A percentile compares a stretch with the other conserved stretches of the same genome.
These are phyloP conservation scores for Epiblema foenella DNA, from an alignment of 2,888 invertebrate genomes.

Conservation along the genomic window DNA sequence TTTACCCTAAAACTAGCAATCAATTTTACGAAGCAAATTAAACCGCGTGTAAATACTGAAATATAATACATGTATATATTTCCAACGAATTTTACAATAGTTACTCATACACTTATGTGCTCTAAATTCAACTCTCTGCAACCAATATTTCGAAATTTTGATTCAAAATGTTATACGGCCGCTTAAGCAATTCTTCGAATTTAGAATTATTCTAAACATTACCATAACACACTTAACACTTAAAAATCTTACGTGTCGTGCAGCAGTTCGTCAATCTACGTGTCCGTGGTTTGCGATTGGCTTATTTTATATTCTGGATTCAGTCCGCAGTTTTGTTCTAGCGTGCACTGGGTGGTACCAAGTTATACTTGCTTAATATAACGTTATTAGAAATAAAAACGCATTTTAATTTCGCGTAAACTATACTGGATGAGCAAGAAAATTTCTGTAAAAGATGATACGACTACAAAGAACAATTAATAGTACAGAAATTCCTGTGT, in stretches of 20 bases:
- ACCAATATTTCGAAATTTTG: no score
- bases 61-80: no score
- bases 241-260: conserved; percentile 52
- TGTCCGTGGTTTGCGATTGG: conserved; percentile 50
- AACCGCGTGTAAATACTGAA: no score
- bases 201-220: conserved; percentile 47
- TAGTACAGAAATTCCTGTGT: no score
- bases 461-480: no score
- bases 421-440: not conserved
- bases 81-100: no score
- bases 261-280: conserved; percentile 52
- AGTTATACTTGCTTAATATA: conserved; percentile 47
- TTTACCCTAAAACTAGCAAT: no score
- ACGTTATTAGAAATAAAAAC: not conserved
- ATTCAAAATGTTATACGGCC: no score
- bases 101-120: no score
- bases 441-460: not conserved
- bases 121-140: no score
- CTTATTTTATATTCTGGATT: conserved; percentile 57
- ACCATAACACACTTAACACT: conserved; percentile 39
- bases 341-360: conserved; percentile 55
- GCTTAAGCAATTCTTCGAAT: conserved; percentile 40
- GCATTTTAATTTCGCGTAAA: not conserved
- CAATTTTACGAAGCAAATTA: no score
- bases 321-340: conserved; percentile 51